A percentile compares a stretch with the other conserved stretches of the same genome.
Evolutionary conservation across 2,797 vertebrate species (phyloP).

Genomic region (Etheostoma nigrum): DNA sequence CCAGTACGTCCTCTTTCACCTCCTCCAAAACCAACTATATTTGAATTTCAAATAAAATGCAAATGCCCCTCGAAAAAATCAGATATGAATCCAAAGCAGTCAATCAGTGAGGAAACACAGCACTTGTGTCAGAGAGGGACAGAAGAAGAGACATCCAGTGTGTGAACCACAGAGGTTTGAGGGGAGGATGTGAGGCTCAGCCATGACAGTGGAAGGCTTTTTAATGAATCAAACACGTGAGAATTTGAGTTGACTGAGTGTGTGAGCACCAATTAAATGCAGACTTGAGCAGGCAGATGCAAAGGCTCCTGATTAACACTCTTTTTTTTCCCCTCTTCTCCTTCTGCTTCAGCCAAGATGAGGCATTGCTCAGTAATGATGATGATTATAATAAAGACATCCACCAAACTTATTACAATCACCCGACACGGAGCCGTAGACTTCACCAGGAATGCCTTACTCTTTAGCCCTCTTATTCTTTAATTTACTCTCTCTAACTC

Average conservation of each 20-base stretch:
- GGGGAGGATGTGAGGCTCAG: constrained; percentile 39
- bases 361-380: constrained; percentile 32
- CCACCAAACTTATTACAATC: constrained; percentile 36
- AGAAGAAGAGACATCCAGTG: constrained; percentile 11
- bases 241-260: constrained; percentile 54
- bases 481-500: not conserved
- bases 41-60: constrained; percentile 74
- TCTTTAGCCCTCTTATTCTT: constrained; percentile 13
- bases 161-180: constrained; percentile 54
- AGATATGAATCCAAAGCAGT: constrained; percentile 51
- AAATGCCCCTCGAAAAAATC: constrained; percentile 66
- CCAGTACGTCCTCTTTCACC: constrained; percentile 30
- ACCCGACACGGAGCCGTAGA: constrained; percentile 11
- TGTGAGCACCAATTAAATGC: constrained; percentile 64
- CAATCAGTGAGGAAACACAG: constrained; percentile 51
- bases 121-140: constrained; percentile 23
- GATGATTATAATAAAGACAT: constrained; percentile 38
- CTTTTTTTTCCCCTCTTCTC: constrained; percentile 23
- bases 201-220: constrained; percentile 42
- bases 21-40: constrained; percentile 47
- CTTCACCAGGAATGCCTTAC: constrained; percentile 11
- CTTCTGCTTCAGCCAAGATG: constrained; percentile 28
- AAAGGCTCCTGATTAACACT: constrained; percentile 66
- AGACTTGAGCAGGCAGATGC: constrained; percentile 55
- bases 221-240: constrained; percentile 63